Evolutionary conservation across 2,113 vertebrate species (phyloP).

Genomic region (Microtus richardsoni): DNA sequence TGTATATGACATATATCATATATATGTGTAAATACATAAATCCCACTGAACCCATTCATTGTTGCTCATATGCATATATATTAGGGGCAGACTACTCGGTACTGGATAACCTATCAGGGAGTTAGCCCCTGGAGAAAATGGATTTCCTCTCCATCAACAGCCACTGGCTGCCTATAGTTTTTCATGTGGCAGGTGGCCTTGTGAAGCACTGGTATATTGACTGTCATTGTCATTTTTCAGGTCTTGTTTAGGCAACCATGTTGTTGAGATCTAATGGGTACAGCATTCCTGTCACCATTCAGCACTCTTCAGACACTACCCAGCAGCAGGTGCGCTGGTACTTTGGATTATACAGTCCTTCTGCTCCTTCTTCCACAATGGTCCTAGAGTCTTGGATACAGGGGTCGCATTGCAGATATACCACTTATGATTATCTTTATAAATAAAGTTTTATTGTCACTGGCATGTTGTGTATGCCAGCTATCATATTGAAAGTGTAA

Average conservation of each 20-base stretch:
- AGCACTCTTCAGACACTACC: neutral
- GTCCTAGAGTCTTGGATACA: neutral
- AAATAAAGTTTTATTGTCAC: conserved; percentile 46
- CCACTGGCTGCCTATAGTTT: neutral
- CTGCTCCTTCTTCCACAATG: neutral
- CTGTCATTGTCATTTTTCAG: neutral
- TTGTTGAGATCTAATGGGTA: neutral
- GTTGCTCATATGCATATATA: neutral
- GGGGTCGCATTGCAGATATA: neutral
- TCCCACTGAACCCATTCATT: neutral
- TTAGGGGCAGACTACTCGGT: neutral
- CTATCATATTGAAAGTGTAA: neutral
- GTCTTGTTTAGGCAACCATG: neutral
- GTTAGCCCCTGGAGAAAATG: neutral
- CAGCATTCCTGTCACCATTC: neutral
- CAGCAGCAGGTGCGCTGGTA: neutral
- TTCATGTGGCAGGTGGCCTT: neutral
- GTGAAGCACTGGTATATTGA: neutral
- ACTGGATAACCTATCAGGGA: neutral
- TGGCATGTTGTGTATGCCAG: neutral
- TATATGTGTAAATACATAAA: neutral
- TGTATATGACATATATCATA: neutral
- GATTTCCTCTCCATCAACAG: neutral
- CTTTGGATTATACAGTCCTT: neutral
- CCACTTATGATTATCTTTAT: neutral